phyloP scores from a whole-genome alignment of 2,113 vertebrate species.

The Nothobranchius furzeri region DNA sequence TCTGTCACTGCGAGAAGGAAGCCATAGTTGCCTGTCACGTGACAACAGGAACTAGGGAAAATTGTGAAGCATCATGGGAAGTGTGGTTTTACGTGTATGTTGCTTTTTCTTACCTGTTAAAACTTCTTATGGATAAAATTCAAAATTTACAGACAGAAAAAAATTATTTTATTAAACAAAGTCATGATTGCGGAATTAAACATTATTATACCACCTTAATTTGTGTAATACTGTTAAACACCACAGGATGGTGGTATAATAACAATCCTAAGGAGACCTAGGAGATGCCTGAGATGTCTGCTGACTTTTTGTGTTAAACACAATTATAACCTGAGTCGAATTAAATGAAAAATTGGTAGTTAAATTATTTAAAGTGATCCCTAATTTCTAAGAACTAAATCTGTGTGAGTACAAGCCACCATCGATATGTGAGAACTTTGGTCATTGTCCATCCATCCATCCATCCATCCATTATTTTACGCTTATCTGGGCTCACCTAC shows the following conservation, averaged over 20 bases:
- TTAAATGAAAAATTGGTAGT: too few species aligned
- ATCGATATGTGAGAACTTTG: too few species aligned
- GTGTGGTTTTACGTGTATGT: constrained; percentile 31
- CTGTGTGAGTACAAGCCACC: too few species aligned
- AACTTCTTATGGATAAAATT: not conserved
- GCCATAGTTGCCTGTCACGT: constrained; percentile 77
- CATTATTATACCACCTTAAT: not conserved
- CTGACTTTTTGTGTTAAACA: not conserved
- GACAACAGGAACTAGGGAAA: constrained; percentile 31
- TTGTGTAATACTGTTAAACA: constrained; percentile 10
- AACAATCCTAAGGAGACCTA: not conserved
- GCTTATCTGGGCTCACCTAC: too few species aligned
- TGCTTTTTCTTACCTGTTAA: not conserved
- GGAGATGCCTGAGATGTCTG: too few species aligned
- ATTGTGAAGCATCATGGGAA: constrained; percentile 51
- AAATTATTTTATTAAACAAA: not conserved
- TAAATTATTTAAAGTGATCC: too few species aligned
- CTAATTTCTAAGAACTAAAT: too few species aligned
- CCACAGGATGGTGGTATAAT: constrained; percentile 62
- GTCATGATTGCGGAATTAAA: not conserved
- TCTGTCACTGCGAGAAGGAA: constrained; percentile 59
- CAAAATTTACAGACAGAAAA: not conserved
- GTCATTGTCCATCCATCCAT: too few species aligned
- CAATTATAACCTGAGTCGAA: too few species aligned
- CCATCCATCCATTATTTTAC: too few species aligned